Base-by-base conservation (phyloP, 1,140 invertebrate species). In the Brachionus sp. region DNA sequence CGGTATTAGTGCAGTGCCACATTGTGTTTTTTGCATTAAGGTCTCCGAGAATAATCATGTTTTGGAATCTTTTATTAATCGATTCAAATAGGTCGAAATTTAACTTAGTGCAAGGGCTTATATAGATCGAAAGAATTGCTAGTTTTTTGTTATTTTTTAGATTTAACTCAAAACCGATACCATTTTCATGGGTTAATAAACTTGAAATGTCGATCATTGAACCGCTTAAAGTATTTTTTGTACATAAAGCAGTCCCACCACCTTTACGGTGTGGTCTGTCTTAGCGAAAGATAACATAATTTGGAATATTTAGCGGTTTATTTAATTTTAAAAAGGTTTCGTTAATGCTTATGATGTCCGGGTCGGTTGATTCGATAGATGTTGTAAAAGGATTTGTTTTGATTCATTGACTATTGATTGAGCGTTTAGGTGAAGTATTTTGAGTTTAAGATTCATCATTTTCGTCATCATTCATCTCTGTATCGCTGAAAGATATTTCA, bases 101-200 rank as follows among this genome's bases (percentile, higher is more conserved):
- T 5, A 66, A 12, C 5, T n/a, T 6, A 35, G 64, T 66, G 9
- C 23, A 33, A 33, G 64, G 64, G 7, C 64, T 66, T 16, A 6
- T 25, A n/a, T 66, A 66, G 25, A 66, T 25, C 16, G 62, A 66
- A 13, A 66, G 29, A 5, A 66, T 66, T 66, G 62, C 62, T 66
- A 66, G 25, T 66, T 66, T 66, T 13, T 66, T 66, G 25, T 66
- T 29, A 13, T 66, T 66, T 66, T 66, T 66, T 5, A 66, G 62
- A 13, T 66, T 13, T 9, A 66, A 13, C 7, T 25, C 4, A 66
- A 25, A 66, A 5, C 62, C 62, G 13, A 66, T 66, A 35, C 64
- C 25, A n/a, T 66, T 66, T 66, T 66, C 64, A 5, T 66, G 23
- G 3, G 16, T 66, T 66, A 66, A 13, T 9, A 33, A 12, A n/a